Evolutionary conservation across 2,888 invertebrate genomes (phyloP).

Genomic region (Lasioglossum oenotherae): DNA sequence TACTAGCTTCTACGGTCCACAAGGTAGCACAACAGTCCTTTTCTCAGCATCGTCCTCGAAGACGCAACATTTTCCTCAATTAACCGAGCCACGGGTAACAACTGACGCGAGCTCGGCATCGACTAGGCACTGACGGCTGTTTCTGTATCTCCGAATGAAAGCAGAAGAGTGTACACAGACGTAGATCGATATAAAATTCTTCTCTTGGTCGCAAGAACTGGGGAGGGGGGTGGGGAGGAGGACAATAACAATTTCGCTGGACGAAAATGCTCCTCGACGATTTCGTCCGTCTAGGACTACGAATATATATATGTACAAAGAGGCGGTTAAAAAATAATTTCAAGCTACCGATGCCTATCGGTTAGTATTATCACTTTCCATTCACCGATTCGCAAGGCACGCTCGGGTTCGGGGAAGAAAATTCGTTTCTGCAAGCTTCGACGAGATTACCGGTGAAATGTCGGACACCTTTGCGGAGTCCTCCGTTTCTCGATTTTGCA

Average conservation of each 20-base stretch:
- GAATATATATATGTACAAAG: constrained; percentile 39
- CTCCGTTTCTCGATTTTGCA: background rate
- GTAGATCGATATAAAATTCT: constrained; percentile 17
- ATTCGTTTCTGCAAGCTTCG: constrained; percentile 6
- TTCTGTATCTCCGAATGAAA: constrained; percentile 51
- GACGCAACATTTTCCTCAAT: background rate
- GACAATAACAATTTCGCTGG: background rate
- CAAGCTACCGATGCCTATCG: constrained; percentile 45
- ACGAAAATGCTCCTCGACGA: background rate
- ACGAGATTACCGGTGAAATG: background rate
- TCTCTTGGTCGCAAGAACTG: constrained; percentile 12
- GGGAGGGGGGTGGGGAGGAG: too few relatives aligned
- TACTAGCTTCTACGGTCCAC: too few relatives aligned
- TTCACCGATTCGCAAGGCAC: constrained; percentile 42
- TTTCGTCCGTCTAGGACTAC: constrained; percentile 44
- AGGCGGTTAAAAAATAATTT: constrained; percentile 37
- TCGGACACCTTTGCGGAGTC: background rate
- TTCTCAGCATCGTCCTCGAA: background rate
- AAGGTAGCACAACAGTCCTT: background rate
- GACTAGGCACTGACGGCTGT: constrained; percentile 79
- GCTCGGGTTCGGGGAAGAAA: background rate
- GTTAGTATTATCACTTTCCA: constrained; percentile 54
- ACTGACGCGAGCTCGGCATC: constrained; percentile 74
- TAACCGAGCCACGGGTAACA: constrained; percentile 22
- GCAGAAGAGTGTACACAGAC: constrained; percentile 8